These are phyloP conservation scores for Loripinus fragilis DNA, from an alignment of 2,888 invertebrate genomes.

Conservation along the genomic window DNA sequence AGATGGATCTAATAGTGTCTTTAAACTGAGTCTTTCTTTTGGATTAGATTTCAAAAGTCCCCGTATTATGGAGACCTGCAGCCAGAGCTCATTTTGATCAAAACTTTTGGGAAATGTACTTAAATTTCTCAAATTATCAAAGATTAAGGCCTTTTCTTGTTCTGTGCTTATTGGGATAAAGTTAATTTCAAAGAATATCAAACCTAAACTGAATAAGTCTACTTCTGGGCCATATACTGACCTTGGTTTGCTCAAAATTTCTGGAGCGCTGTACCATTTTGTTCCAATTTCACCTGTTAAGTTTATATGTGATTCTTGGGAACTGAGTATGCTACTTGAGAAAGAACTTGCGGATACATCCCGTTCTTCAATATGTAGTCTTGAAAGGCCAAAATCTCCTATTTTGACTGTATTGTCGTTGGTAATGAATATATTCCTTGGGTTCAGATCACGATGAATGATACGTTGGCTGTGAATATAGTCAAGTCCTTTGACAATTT, in stretches of 20 bases:
- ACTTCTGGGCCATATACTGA: neutral
- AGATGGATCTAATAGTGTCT: neutral
- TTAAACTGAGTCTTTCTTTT: neutral
- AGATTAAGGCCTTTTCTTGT: neutral
- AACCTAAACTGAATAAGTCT: neutral
- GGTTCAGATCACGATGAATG: neutral
- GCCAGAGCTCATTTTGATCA: neutral
- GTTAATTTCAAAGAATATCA: slow-evolving; percentile 1
- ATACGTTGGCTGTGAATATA: neutral
- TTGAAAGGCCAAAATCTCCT: slow-evolving; percentile 6
- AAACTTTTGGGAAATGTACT: neutral
- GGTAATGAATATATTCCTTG: neutral
- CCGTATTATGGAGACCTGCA: neutral
- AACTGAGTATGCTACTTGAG: no score
- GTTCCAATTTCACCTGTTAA: neutral
- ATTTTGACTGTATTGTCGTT: neutral
- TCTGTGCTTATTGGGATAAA: neutral
- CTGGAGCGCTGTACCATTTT: neutral
- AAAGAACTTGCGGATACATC: no score
- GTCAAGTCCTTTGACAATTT: neutral
- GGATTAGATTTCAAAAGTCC: neutral
- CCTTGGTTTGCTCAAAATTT: neutral
- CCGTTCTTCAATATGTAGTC: neutral
- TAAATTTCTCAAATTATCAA: neutral
- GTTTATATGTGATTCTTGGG: neutral